phyloP scores from a whole-genome alignment of 2,888 invertebrate genomes.

The Drosophila tripunctata region DNA sequence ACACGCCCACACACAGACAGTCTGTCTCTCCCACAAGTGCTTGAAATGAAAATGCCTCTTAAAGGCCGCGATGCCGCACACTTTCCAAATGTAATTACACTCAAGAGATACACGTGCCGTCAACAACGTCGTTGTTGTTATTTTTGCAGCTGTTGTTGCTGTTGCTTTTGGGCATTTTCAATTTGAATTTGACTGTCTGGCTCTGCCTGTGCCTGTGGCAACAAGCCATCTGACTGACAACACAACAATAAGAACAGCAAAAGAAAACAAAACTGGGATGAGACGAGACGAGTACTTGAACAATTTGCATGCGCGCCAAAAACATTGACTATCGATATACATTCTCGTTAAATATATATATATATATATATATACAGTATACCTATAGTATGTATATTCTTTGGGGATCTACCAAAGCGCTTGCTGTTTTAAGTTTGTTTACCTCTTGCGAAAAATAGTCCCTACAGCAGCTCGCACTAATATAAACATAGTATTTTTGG shows the following conservation, averaged over 20 bases:
- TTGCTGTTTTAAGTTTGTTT: conserved; percentile 42
- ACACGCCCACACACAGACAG: conserved; percentile 26
- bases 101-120: conserved; percentile 75
- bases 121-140: conserved; percentile 38
- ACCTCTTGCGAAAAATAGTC: conserved; percentile 48
- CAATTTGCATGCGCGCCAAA: conserved; percentile 35
- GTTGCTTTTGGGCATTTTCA: conserved; percentile 38
- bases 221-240: conserved; percentile 37
- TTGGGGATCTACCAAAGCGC: neutral
- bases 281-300: conserved; percentile 23
- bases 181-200: conserved; percentile 59
- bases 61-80: conserved; percentile 53
- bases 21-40: conserved; percentile 16
- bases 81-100: conserved; percentile 75
- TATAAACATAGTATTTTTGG: conserved; percentile 31
- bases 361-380: neutral
- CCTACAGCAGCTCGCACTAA: conserved; percentile 17
- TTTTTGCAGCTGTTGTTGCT: conserved; percentile 27
- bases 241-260: conserved; percentile 24
- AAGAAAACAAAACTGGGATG: conserved; percentile 14
- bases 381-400: conserved; percentile 4
- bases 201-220: conserved; percentile 15
- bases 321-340: conserved; percentile 14
- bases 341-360: neutral
- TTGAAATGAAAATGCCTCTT: conserved; percentile 47